Base-by-base conservation (phyloP, 2,113 vertebrate genomes). In the Brachyhypopomus gauderio region DNA sequence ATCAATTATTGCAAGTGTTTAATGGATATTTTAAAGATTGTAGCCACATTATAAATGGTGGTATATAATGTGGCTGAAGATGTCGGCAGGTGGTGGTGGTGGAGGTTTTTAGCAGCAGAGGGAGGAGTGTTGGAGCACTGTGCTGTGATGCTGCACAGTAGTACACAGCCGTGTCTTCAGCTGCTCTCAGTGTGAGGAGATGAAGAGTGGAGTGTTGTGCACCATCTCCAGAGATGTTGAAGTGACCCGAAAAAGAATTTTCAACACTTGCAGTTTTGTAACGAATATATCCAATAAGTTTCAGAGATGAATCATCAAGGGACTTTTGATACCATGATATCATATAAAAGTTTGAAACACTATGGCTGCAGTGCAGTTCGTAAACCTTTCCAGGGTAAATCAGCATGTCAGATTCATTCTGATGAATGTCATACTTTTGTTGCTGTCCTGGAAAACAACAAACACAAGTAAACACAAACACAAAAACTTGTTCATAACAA, bases 241-340 rank as follows among this genome's bases (percentile, higher is more conserved):
- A 85, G 36, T 73, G 16, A 48, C 34, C 25, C 12, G 1, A 3
- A 5, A 69, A 87, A 23, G 27, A 5, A 3, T 0, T 8, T 70
- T 84, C 78, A 27, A 52, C 25, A 0, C 27, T 48, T 72, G 12
- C 2, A 1, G 0, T 4, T 1, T 56, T 17, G 0, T 0, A 25
- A 48, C 66, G 0, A 3, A 91, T 9, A 79, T 83, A 74, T 78
- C 74, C 86, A 27, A 86, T 83, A 8, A 85, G 78, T 66, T 82
- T 75, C 55, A 88, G n/a, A 0, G 76, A 63, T 3, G 74, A 71
- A 1, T 85, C 72, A 41, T 27, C 71, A 19, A 19, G 17, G 23
- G 56, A 3, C 17, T 67, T 66, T 11, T 87, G 77, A 80, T 85
- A 89, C 85, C 83, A 89, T 52, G 80, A 9, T 25, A 86, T 87